phyloP scores from a whole-genome alignment of 2,113 vertebrate species.

The Rousettus leschenaultii region DNA sequence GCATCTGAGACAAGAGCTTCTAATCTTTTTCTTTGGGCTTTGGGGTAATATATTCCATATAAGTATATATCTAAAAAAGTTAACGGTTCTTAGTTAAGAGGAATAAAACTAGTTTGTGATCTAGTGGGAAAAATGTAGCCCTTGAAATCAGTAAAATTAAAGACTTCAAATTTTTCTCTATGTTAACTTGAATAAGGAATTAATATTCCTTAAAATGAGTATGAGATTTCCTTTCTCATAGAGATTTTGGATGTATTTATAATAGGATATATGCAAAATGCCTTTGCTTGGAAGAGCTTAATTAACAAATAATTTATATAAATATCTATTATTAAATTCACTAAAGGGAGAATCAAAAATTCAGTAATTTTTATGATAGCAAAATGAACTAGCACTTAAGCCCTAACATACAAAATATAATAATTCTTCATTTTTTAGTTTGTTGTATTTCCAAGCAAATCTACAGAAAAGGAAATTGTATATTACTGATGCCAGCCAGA shows the following conservation, averaged over 20 bases:
- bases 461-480: not conserved
- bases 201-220: slow-evolving; percentile 1
- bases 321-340: not conserved
- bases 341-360: not conserved
- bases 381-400: not conserved
- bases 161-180: not conserved
- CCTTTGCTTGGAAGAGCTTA: not conserved
- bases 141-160: slow-evolving; percentile 7
- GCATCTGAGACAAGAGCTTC: not conserved
- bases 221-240: not conserved
- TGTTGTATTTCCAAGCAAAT: not conserved
- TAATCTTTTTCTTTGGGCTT: slow-evolving; percentile 36
- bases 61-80: not conserved
- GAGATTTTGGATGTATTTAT: not conserved
- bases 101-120: slow-evolving; percentile 39
- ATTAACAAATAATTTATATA: slow-evolving; percentile 7
- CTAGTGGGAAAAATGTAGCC: not conserved
- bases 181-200: not conserved
- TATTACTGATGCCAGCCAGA: not conserved
- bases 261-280: not conserved
- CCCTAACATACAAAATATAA: not conserved
- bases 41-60: not conserved
- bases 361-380: not conserved
- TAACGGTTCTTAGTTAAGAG: not conserved
- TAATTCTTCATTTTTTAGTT: not conserved